Evolutionary conservation across 2,797 vertebrate species (phyloP), one percentile per base, ranked within the genome.

Genomic region (Tragopan temminckii): DNA sequence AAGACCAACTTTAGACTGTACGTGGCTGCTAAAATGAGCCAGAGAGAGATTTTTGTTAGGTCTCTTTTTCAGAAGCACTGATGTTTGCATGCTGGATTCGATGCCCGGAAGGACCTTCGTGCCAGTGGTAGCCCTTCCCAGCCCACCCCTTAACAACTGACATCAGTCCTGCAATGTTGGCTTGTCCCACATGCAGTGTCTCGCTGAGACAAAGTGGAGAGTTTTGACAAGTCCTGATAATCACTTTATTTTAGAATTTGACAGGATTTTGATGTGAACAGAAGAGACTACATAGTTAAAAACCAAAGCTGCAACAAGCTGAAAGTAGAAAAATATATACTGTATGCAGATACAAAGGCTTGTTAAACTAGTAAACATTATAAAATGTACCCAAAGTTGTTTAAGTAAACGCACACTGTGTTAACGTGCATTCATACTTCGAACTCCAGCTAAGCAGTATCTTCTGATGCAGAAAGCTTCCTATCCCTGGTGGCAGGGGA

Each of bases 301-400:
- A 95, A 95, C 62, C 19, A 20, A 94, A 80, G 89, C 89, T 93
- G 94, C 46, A 0, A 86, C 55, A 96, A 93, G 95, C 90, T 84
- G 46, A 85, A 76, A 93, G 85, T 96, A 93, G 90, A 95, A 95
- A 97, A 96, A 96, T 96, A 96, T 96, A 96, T 79, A 95, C 64
- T 81, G 63, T 96, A 53, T 71, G 45, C 85, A 59, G 68, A 74
- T 95, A 96, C 24, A 95, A 96, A 95, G 86, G 82, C 45, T 80
- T 68, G 35, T 82, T 87, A 48, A 81, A 90, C 74, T 79, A 58
- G 33, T 94, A 74, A 93, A 80, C 11, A 0, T 76, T 91, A 95
- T 38, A 95, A 96, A 96, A 90, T 15, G 53, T 95, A 93, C 87
- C 89, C 85, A 86, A 94, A 93, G 70, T 79, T 72, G 64, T 85